Evolutionary conservation across 2,113 vertebrate genomes (phyloP), one percentile per base, ranked within the genome.

Genomic region (Cyanocitta stelleri): DNA sequence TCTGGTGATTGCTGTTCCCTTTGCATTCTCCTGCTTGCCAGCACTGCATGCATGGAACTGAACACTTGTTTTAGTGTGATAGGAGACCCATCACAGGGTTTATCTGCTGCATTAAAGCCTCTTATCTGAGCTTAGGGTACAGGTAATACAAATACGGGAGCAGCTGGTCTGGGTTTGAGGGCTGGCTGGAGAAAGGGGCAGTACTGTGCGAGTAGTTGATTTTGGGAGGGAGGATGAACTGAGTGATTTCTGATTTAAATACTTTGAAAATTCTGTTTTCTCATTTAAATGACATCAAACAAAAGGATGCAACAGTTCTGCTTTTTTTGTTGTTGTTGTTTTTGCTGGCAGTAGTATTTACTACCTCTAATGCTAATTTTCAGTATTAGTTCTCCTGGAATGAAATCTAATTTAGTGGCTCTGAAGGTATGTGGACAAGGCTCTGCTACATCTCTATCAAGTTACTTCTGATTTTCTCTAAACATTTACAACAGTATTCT

Each of bases 21-120:
- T 73, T 5, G 2, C 37, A 12, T 39, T 48, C 26, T 77, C n/a
- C 4, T 6, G 32, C 66, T 87, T 44, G 51, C 58, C 35, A 48
- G 30, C 71, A 21, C 35, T 22, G 41, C 13, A 11, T 13, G 30
- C 21, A 2, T 62, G 46, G 39, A 54, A 43, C 49, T 0, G 0
- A 78, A 11, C 74, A 18, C 21, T 61, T 59, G 14, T 49, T 91
- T 58, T 30, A 37, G 30, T 3, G 2, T 64, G 29, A 43, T 5
- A 43, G 69, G 24, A 82, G 33, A 56, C 52, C 35, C 46, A 7
- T n/a, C 37, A 9, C 17, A 22, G 37, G 32, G 37, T 69, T 87
- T 37, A 24, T 44, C n/a, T 72, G 52, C n/a, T 72, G 6, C 7
- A 5, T 52, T 55, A 58, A 54, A 77, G 43, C 26, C 56, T 71